phyloP scores from a whole-genome alignment of 2,797 vertebrate genomes.

The Sebastes reedi region DNA sequence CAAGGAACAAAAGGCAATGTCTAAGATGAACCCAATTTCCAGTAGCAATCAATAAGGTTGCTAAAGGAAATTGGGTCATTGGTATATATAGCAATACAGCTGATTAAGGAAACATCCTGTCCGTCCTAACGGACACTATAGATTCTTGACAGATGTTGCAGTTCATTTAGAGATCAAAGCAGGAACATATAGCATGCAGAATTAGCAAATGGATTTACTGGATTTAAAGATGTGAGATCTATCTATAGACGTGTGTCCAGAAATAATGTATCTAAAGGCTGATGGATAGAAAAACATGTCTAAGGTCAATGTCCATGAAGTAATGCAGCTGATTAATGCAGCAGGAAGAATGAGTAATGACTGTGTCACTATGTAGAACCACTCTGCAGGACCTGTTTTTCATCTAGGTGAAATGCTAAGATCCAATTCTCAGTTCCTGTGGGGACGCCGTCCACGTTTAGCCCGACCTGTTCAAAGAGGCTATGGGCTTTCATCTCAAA shows the following conservation, averaged over 20 bases:
- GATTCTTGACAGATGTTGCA: conserved; percentile 21
- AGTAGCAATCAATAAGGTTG: conserved; percentile 49
- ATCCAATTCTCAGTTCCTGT: background rate
- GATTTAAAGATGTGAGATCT: background rate
- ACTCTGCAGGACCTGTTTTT: conserved; percentile 14
- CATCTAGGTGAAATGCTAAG: conserved; percentile 15
- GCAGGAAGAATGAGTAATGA: conserved; percentile 24
- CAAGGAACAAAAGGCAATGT: conserved; percentile 26
- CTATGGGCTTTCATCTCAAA: background rate
- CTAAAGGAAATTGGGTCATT: conserved; percentile 53
- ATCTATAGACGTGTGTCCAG: background rate
- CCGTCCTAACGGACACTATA: conserved; percentile 13
- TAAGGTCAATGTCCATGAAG: conserved; percentile 12
- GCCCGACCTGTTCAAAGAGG: conserved; percentile 5
- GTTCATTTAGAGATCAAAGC: conserved; percentile 40
- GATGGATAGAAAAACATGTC: background rate
- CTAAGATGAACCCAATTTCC: conserved; percentile 53
- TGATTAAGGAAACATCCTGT: conserved; percentile 13
- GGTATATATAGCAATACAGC: conserved; percentile 14
- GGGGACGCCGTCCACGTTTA: background rate
- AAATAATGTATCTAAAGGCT: background rate
- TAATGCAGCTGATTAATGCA: conserved; percentile 5
- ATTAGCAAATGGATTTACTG: background rate
- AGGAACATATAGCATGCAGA: background rate
- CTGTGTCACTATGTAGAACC: conserved; percentile 4